Evolutionary conservation across 2,797 vertebrate genomes (phyloP).

Genomic region (Amphiprion clarkii): DNA sequence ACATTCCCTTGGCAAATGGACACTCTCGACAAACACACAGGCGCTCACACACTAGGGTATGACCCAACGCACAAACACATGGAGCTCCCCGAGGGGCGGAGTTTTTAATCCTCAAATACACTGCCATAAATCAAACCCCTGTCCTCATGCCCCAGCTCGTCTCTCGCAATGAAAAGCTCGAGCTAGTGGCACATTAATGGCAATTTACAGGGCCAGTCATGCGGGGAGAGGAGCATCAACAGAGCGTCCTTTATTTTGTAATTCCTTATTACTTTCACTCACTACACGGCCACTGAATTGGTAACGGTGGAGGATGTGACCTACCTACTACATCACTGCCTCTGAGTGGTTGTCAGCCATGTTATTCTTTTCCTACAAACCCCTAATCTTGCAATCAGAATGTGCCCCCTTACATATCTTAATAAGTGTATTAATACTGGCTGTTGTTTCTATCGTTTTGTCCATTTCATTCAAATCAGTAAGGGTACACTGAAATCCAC

Average conservation of each 20-base stretch:
- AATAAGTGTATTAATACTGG: constrained; percentile 4
- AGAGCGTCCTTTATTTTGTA: constrained; percentile 77
- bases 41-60: constrained; percentile 28
- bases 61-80: constrained; percentile 64
- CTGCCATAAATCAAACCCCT: constrained; percentile 80
- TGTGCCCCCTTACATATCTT: constrained; percentile 6
- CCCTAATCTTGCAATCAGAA: constrained; percentile 21
- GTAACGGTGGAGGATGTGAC: constrained; percentile 60
- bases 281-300: constrained; percentile 64
- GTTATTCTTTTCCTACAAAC: constrained; percentile 13
- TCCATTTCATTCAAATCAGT: neutral
- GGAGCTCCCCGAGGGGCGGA: constrained; percentile 68
- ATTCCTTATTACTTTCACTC: constrained; percentile 76
- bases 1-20: constrained; percentile 74
- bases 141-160: constrained; percentile 63
- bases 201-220: constrained; percentile 81
- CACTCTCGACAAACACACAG: constrained; percentile 34
- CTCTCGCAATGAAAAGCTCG: constrained; percentile 80
- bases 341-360: constrained; percentile 44
- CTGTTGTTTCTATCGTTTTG: neutral
- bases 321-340: constrained; percentile 46
- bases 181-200: constrained; percentile 80
- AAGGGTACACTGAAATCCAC: neutral
- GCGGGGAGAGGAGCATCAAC: constrained; percentile 71
- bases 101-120: constrained; percentile 85